Conservation (phyloP, 92 coral and sea anemone species). For the Porites rus region DNA sequence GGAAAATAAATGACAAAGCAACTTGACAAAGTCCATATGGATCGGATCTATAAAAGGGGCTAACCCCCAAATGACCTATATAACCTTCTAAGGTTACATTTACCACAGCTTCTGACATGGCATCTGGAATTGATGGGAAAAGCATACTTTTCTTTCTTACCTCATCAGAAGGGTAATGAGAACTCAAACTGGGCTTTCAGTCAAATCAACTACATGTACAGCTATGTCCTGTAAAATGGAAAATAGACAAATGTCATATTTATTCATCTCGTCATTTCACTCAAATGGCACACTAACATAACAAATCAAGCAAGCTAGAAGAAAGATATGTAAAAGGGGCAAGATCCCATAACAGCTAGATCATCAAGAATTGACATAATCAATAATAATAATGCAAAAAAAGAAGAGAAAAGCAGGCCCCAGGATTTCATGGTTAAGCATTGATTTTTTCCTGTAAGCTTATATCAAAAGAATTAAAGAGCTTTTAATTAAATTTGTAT, state of each 20-base stretch:
- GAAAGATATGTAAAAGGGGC: too few relatives aligned
- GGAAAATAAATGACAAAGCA: neutral
- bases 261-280: neutral
- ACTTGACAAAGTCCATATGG: neutral
- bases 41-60: constrained; percentile 5
- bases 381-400: too few relatives aligned
- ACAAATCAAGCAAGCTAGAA: too few relatives aligned
- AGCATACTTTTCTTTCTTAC: constrained; percentile 14
- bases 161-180: neutral
- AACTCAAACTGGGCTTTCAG: neutral
- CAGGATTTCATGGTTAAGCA: too few relatives aligned
- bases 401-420: too few relatives aligned
- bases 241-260: constrained; percentile 5
- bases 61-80: constrained; percentile 6
- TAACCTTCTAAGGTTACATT: neutral
- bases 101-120: neutral
- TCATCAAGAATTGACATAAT: too few relatives aligned
- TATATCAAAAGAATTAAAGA: too few relatives aligned
- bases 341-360: too few relatives aligned
- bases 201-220: constrained; percentile 28
- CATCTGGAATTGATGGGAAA: neutral
- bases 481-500: too few relatives aligned
- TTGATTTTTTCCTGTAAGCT: too few relatives aligned
- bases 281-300: neutral
- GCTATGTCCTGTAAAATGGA: constrained; percentile 6